Conservation (phyloP, 2,888 invertebrate species). For the Drosophila mercatorum region DNA sequence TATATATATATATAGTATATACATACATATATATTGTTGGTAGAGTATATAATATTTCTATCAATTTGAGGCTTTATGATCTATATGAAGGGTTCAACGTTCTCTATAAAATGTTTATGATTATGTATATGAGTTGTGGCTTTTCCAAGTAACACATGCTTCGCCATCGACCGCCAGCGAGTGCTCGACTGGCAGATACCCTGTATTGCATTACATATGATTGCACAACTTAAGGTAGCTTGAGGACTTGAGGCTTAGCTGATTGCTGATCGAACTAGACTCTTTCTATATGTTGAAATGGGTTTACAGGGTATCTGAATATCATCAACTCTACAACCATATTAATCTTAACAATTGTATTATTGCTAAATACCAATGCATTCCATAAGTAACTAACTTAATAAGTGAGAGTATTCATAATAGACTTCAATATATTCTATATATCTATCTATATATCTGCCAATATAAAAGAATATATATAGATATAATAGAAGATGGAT, state of each 20-base stretch:
- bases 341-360: not conserved
- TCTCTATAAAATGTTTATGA: slow-evolving; percentile 39
- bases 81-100: slow-evolving; percentile 32
- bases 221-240: not conserved
- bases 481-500: no score
- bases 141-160: slow-evolving; percentile 14
- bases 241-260: not conserved
- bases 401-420: no score
- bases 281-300: not conserved
- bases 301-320: not conserved
- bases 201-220: not conserved
- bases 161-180: not conserved
- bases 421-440: no score
- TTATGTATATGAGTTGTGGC: slow-evolving; percentile 2
- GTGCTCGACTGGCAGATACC: not conserved
- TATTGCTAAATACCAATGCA: not conserved
- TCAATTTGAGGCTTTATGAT: slow-evolving; percentile 13
- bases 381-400: not conserved
- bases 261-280: not conserved
- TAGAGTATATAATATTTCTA: not conserved
- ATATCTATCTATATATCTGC: no score
- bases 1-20: not conserved
- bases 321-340: not conserved
- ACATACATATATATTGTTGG: not conserved
- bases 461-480: no score